Evolutionary conservation across 2,797 vertebrate genomes (phyloP).

Genomic region (Oophaga sylvatica): DNA sequence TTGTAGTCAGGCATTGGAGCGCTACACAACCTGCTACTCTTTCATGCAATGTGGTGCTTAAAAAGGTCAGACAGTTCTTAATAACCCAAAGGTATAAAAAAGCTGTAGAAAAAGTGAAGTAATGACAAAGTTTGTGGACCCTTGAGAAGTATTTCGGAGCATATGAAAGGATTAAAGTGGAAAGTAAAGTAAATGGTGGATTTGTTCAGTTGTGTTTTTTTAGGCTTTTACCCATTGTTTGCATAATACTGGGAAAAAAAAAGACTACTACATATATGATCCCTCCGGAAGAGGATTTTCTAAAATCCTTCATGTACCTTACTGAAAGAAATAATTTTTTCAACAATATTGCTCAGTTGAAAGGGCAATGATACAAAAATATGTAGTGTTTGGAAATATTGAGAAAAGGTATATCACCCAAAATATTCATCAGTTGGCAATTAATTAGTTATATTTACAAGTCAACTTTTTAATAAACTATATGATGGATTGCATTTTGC

Average conservation of each 20-base stretch:
- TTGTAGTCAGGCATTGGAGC: slow-evolving; percentile 1
- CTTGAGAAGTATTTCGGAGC: background rate
- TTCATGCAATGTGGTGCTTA: slow-evolving; percentile 7
- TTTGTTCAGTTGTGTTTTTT: background rate
- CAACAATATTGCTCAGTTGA: too few relatives aligned
- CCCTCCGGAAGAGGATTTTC: background rate
- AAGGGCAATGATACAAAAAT: too few relatives aligned
- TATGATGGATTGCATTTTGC: too few relatives aligned
- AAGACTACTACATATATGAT: background rate
- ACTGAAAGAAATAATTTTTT: too few relatives aligned
- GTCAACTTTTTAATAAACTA: too few relatives aligned
- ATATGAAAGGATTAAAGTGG: background rate
- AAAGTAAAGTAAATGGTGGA: background rate
- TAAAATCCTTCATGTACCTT: too few relatives aligned
- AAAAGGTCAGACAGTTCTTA: slow-evolving; percentile 37
- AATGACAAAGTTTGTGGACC: background rate
- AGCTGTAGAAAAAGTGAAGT: background rate
- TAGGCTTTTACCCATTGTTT: background rate
- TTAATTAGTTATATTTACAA: too few relatives aligned
- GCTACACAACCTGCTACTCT: background rate
- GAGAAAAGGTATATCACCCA: too few relatives aligned
- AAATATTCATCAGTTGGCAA: too few relatives aligned
- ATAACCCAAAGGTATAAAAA: background rate
- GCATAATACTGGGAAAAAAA: background rate
- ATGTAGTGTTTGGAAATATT: too few relatives aligned